phyloP scores from a whole-genome alignment of 2,888 invertebrate species.

The Proisotoma minuta region DNA sequence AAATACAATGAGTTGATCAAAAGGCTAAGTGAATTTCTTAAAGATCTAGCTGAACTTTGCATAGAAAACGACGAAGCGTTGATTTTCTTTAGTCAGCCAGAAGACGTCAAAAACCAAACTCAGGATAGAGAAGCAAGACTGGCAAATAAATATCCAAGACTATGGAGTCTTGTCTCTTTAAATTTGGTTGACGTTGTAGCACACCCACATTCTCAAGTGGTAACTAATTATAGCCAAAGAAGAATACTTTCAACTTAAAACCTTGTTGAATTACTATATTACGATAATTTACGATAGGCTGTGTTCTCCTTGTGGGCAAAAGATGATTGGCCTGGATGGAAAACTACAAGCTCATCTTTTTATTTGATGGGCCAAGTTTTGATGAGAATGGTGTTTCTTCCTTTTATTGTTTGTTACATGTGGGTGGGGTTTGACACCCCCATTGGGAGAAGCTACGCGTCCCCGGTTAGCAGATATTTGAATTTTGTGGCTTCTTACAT shows the following conservation, averaged over 20 bases:
- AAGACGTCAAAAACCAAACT: background rate
- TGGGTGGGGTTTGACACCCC: background rate
- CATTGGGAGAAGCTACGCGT: conserved; percentile 5
- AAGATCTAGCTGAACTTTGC: conserved; percentile 18
- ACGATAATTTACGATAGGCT: background rate
- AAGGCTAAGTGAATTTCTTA: conserved; percentile 17
- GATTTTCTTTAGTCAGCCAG: conserved; percentile 20
- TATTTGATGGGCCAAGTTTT: background rate
- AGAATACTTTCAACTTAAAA: background rate
- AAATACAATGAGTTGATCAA: conserved; percentile 9
- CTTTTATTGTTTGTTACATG: conserved; percentile 8
- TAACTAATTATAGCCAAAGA: conserved; percentile 8
- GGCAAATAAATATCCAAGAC: conserved; percentile 27
- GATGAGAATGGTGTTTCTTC: conserved; percentile 1
- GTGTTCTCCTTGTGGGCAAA: conserved; percentile 25
- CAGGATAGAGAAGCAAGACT: background rate
- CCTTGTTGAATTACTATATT: background rate
- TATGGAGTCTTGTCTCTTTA: conserved; percentile 29
- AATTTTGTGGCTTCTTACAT: conserved; percentile 28
- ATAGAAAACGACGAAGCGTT: conserved; percentile 25
- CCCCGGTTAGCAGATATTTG: conserved; percentile 28
- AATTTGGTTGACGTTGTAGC: conserved; percentile 24
- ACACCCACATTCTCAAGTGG: conserved; percentile 30
- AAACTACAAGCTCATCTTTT: too few relatives aligned
- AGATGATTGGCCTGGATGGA: conserved; percentile 36